Evolutionary conservation across 2,888 invertebrate genomes (phyloP).

Genomic region (Litoditis marina): DNA sequence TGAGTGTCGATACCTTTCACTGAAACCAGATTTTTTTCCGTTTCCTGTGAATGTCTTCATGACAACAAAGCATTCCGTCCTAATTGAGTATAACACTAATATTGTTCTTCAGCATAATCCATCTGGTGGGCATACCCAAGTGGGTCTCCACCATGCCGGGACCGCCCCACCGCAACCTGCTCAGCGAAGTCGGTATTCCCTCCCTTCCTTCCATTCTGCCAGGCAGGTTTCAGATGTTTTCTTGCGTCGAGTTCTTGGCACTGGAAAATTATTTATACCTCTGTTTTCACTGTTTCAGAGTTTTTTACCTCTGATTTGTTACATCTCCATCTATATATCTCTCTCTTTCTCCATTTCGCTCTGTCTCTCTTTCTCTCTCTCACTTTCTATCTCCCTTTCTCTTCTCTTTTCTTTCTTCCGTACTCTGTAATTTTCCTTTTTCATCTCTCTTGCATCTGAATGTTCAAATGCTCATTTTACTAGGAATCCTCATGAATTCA

Average conservation of each 20-base stretch:
- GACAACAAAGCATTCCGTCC: too few species aligned
- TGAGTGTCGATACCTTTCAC: too few species aligned
- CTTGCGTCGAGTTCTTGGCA: not conserved
- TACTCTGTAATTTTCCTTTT: not conserved
- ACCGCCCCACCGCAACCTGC: not conserved
- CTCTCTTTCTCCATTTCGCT: not conserved
- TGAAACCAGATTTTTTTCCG: too few species aligned
- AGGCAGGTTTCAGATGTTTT: not conserved
- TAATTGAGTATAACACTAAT: not conserved
- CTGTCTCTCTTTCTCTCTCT: not conserved
- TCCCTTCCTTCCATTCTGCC: constrained; percentile 6
- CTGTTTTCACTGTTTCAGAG: not conserved
- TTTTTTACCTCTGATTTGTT: not conserved
- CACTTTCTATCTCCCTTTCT: not conserved
- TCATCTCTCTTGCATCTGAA: not conserved
- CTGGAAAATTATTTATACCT: too few species aligned
- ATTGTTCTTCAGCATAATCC: constrained; percentile 7
- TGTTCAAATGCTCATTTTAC: not conserved
- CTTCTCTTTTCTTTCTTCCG: not conserved
- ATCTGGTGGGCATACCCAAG: constrained; percentile 9
- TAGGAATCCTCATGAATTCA: constrained; percentile 5
- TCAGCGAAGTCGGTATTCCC: constrained; percentile 6
- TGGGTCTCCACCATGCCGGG: constrained; percentile 9
- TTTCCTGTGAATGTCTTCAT: too few species aligned
- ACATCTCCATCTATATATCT: not conserved